Evolutionary conservation across 2,888 invertebrate genomes (phyloP), one percentile per base, ranked within the genome.

Genomic region (Caenorhabditis drosophilae): DNA sequence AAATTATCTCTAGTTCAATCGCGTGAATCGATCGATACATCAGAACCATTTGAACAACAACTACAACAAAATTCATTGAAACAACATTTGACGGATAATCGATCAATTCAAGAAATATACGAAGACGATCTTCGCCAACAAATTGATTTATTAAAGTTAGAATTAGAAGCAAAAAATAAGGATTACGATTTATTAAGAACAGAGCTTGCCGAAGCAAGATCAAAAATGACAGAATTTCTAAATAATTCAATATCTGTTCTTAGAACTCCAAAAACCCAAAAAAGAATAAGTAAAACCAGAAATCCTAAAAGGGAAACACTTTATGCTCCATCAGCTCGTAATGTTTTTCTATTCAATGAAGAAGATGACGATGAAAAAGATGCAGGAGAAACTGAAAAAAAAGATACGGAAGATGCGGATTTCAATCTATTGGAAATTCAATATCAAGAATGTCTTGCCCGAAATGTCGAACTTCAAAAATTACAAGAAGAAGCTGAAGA

Each of bases 241-340:
- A 47, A 59, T n/a, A 34, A 44, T n/a, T n/a, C n/a, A 2, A 47
- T 54, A 1, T n/a, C 45, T 16, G 25, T 18, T 0, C 15, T 55
- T 23, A 44, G 52, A 23, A 64, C 64, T 16, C 64, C 64, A 12
- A n/a, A 23, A 12, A 26, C 22, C 1, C 47, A 51, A 9, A 25
- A 50, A n/a, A 27, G 44, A 22, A n/a, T n/a, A n/a, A n/a, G n/a
- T n/a, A 45, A 42, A n/a, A 59, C 55, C 3, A 38, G 66, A 40
- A 41, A 46, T 6, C 55, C 36, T 6, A 51, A 59, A 0, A 27
- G 66, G 1, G 59, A 66, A 22, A 66, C 66, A 6, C 26, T 48
- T 15, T 66, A 58, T 38, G 16, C 4, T 4, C 57, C 58, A 12
- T 64, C 64, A 4, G 55, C 55, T n/a, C 20, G 20, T 40, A 7